Base-by-base conservation (phyloP, 2,797 vertebrate species). In the Clarias laeviceps region DNA sequence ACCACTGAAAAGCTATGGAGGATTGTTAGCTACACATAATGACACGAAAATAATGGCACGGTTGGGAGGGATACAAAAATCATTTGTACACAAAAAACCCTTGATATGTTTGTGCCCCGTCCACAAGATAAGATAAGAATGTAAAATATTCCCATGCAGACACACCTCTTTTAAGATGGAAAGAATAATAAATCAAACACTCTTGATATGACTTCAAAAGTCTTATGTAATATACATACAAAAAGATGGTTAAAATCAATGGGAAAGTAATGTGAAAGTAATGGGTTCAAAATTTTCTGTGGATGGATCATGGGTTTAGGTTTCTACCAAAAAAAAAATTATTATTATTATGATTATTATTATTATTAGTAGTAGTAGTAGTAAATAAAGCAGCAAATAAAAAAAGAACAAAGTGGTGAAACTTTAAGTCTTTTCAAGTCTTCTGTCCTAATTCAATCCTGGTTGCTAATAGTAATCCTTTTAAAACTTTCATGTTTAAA, bases 51-150 rank as follows among this genome's bases (percentile, higher is more conserved):
- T 69, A 77, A 37, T 11, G 74, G n/a, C 9, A 80, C 62, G 57
- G 79, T 66, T 40, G 27, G 57, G 65, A 40, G 9, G 20, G 9
- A 64, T 6, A 45, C 37, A 62, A 24, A 54, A 62, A 45, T 81
- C 65, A 74, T 64, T 64, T 40, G 68, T 77, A 14, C 12, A 32
- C 9, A 69, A 15, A 40, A 45, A 27, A 59, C 20, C 24, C 37
- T 20, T 70, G 24, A 22, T 88, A 77, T 68, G 66, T 82, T 80
- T 88, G 78, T 82, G 37, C 27, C 34, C 27, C 62, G 64, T 78
- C 72, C 4, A 34, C 24, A 6, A 85, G 84, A 88, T 89, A 88
- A 88, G 79, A 84, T 64, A 24, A 50, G 68, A 85, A 74, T 80
- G 82, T 34, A 1, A 62, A 57, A 66, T 70, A 62, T 76, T 69